phyloP scores from a whole-genome alignment of 1,140 invertebrate genomes.

The Sipha flava region DNA sequence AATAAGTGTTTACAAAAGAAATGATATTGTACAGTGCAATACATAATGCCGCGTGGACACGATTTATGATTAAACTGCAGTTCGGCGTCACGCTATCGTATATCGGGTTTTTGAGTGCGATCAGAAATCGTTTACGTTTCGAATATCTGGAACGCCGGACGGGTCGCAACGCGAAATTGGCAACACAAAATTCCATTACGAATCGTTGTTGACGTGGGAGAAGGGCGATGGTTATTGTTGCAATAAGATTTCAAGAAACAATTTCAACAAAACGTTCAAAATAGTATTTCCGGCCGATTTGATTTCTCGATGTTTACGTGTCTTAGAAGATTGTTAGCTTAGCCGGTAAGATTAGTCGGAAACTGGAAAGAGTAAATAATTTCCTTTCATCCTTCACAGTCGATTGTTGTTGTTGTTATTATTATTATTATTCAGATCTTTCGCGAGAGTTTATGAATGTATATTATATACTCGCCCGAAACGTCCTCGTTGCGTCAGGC shows the following conservation, averaged over 20 bases:
- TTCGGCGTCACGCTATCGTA: no score
- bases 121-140: neutral
- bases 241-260: neutral
- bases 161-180: neutral
- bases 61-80: no score
- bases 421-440: neutral
- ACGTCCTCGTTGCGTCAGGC: neutral
- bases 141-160: neutral
- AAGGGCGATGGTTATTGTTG: neutral
- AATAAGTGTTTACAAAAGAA: no score
- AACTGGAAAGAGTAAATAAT: conserved; percentile 30
- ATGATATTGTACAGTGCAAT: no score
- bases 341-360: conserved; percentile 1
- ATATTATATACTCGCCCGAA: neutral
- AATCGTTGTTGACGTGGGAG: neutral
- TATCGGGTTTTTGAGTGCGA: neutral
- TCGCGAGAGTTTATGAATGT: neutral
- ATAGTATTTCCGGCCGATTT: conserved; percentile 1
- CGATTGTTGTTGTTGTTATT: neutral
- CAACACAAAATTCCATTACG: neutral
- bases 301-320: conserved; percentile 7
- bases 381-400: conserved; percentile 21
- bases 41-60: no score
- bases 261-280: neutral
- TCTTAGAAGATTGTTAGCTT: neutral